Evolutionary conservation across 2,797 vertebrate species (phyloP), one percentile per base, ranked within the genome.

Genomic region (Notolepis coatsorum): DNA sequence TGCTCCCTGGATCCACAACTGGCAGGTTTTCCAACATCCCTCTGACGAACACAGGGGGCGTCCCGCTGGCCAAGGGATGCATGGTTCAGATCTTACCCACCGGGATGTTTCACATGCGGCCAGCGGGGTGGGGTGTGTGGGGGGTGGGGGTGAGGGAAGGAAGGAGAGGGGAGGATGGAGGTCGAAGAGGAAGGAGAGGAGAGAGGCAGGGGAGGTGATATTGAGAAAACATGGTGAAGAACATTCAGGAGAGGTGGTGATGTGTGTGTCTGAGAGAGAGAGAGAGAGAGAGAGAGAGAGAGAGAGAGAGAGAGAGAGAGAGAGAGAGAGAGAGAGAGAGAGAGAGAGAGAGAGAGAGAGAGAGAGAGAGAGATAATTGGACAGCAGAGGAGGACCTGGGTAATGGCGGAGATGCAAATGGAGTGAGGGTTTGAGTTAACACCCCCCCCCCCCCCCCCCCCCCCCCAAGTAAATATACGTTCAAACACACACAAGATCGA

Each of bases 51-150:
- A 55, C 61, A 4, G 35, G 66, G 35, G 66, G 35, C 21, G 0
- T 56, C 53, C 60, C 39, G 21, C 7, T 6, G 57, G 72, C 51
- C 64, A 61, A 59, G 75, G 51, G 73, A 79, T 56, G 46, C 45
- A 61, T 67, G 70, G 52, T 76, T 82, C 67, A 84, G 84, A 86
- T 70, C 66, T 55, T 71, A 72, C 75, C 84, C 70, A 64, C 57
- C 51, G 70, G 66, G 81, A 75, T 79, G 71, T 84, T 86, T 84
- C 78, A 86, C 78, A 86, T 83, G 66, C 80, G 62, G 58, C 74
- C 77, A 82, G 72, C 62, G 75, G 82, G 77, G n/a, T n/a, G 71
- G 86, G 74, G 71, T 57, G 12, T 1, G 30, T 52, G 20, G 51
- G 47, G 81, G 1, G 30, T 52, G 20, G 51, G 47, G 81, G 78